phyloP scores from a whole-genome alignment of 2,888 invertebrate genomes.

The Euproctis similis region DNA sequence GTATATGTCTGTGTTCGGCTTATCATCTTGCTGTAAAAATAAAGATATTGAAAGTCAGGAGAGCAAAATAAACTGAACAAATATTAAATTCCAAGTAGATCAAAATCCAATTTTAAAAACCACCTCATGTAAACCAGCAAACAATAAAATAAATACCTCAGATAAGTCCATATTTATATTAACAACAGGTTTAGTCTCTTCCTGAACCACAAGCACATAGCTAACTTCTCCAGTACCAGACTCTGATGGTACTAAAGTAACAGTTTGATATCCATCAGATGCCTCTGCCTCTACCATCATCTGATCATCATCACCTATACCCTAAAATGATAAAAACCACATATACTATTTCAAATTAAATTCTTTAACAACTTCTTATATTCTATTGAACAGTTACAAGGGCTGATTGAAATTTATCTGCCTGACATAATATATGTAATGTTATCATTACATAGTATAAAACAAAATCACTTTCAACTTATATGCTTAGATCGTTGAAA shows the following conservation, averaged over 20 bases:
- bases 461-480: too few relatives aligned
- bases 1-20: conserved; percentile 76
- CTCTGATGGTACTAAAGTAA: conserved; percentile 89
- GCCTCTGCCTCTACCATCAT: conserved; percentile 36
- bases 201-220: conserved; percentile 90
- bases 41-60: too few relatives aligned
- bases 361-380: too few relatives aligned
- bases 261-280: conserved; percentile 82
- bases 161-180: conserved; percentile 45
- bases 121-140: too few relatives aligned
- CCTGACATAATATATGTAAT: too few relatives aligned
- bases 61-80: too few relatives aligned
- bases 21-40: conserved; percentile 37
- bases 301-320: conserved; percentile 23
- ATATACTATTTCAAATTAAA: neutral
- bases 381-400: too few relatives aligned
- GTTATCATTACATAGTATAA: too few relatives aligned
- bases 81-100: too few relatives aligned
- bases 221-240: conserved; percentile 86
- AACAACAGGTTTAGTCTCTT: conserved; percentile 77
- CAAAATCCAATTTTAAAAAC: too few relatives aligned
- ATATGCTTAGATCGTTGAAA: too few relatives aligned
- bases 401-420: too few relatives aligned
- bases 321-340: neutral
- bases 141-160: conserved; percentile 12